phyloP scores from a whole-genome alignment of 2,113 vertebrate species.

The Hipposideros armiger region DNA sequence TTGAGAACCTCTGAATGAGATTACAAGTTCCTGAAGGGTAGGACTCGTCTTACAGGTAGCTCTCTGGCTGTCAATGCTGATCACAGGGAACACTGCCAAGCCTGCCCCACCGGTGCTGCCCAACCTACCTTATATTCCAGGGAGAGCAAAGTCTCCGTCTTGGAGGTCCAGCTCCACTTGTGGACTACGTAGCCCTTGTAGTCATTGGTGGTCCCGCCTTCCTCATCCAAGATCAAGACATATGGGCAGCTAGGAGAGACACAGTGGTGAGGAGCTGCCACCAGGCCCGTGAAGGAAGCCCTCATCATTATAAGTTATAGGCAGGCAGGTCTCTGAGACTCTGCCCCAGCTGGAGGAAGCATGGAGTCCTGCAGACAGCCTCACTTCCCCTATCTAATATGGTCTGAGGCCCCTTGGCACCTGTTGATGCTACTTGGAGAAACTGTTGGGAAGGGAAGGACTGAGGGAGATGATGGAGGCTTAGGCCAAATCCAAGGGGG shows the following conservation, averaged over 20 bases:
- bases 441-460: not conserved
- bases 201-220: conserved; percentile 79
- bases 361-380: not conserved
- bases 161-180: conserved; percentile 83
- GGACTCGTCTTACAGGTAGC: not conserved
- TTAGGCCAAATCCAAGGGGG: not conserved
- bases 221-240: conserved; percentile 79
- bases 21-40: not conserved
- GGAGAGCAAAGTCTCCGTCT: conserved; percentile 74
- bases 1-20: not conserved
- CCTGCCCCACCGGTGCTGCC: not conserved
- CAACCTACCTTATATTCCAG: conserved; percentile 83
- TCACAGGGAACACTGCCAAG: not conserved
- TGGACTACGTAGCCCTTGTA: conserved; percentile 75
- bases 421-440: not conserved
- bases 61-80: not conserved
- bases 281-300: not conserved
- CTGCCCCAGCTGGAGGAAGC: not conserved
- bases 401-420: no score
- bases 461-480: not conserved
- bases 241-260: conserved; percentile 74
- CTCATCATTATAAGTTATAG: not conserved
- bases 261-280: not conserved
- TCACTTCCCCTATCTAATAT: not conserved
- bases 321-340: not conserved